These are phyloP conservation scores for Aegithalos caudatus DNA, from an alignment of 2,113 vertebrate genomes.

Conservation along the genomic window DNA sequence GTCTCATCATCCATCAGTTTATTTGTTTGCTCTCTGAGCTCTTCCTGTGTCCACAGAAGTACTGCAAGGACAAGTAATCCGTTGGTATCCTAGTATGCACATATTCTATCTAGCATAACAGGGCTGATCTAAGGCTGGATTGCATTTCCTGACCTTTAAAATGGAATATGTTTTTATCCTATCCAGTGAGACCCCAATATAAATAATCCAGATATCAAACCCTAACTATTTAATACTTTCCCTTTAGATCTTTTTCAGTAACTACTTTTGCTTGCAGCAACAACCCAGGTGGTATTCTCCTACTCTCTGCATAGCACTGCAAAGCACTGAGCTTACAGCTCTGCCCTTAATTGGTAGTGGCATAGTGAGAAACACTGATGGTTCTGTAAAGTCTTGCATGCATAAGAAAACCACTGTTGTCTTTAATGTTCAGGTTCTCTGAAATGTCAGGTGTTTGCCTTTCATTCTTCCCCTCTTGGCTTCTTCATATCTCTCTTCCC, in stretches of 20 bases:
- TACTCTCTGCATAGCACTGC: not conserved
- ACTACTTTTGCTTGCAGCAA: not conserved
- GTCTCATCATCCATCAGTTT: not conserved
- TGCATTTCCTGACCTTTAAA: not conserved
- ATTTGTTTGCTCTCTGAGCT: not conserved
- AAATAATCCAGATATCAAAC: conserved; percentile 1
- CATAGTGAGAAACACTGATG: not conserved
- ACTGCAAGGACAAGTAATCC: not conserved
- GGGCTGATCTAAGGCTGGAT: not conserved
- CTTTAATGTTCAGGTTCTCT: not conserved
- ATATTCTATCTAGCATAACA: not conserved
- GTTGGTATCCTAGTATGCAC: not conserved
- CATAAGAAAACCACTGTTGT: not conserved
- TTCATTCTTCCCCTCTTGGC: not conserved
- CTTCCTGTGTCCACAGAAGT: not conserved
- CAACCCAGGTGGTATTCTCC: not conserved
- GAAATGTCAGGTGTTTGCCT: not conserved
- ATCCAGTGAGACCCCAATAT: not conserved
- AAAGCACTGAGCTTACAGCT: not conserved
- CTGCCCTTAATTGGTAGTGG: not conserved
- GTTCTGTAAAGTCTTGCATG: not conserved
- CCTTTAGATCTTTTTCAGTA: not conserved
- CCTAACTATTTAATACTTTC: not conserved
- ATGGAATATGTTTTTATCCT: not conserved
- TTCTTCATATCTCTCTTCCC: not conserved